Conservation (phyloP, 2,113 vertebrate genomes). For the Toxotes chatareus region DNA sequence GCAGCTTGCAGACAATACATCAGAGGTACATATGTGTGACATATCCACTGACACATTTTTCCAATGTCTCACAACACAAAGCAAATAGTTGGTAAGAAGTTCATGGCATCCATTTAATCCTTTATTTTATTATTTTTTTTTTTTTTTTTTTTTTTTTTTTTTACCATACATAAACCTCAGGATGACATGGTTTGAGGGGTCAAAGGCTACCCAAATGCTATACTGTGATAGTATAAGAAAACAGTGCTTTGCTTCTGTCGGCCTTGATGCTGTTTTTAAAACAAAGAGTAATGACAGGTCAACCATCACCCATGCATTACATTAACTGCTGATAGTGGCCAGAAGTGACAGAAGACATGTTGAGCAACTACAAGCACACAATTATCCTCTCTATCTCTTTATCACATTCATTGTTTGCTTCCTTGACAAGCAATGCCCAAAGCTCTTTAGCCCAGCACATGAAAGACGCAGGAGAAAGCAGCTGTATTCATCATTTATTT, state of each 20-base stretch:
- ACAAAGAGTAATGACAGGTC: conserved; percentile 37
- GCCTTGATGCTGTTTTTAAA: conserved; percentile 24
- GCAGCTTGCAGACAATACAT: conserved; percentile 18
- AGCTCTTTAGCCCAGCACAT: conserved; percentile 75
- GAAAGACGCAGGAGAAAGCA: conserved; percentile 62
- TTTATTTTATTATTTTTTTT: conserved; percentile 21
- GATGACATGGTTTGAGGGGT: conserved; percentile 19
- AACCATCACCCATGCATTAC: conserved; percentile 29
- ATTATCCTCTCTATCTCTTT: conserved; percentile 3
- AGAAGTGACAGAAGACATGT: conserved; percentile 31
- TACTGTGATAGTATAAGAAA: conserved; percentile 33
- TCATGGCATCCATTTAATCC: background rate
- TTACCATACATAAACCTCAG: conserved; percentile 35
- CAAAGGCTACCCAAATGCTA: conserved; percentile 27
- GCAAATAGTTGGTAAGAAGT: conserved; percentile 24
- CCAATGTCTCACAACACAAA: conserved; percentile 29
- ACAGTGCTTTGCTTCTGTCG: conserved; percentile 13
- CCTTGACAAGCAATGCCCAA: conserved; percentile 57
- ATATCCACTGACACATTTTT: conserved; percentile 19
- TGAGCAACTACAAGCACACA: conserved; percentile 51
- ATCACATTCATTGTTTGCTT: conserved; percentile 50
- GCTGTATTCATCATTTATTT: conserved; percentile 69
- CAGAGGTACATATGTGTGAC: background rate
- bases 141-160: conserved; percentile 25
- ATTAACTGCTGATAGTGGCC: conserved; percentile 14